A percentile compares a stretch with the other conserved stretches of the same genome.
Conservation (phyloP, 2,113 vertebrate species). For the Zosterops japonicus region DNA sequence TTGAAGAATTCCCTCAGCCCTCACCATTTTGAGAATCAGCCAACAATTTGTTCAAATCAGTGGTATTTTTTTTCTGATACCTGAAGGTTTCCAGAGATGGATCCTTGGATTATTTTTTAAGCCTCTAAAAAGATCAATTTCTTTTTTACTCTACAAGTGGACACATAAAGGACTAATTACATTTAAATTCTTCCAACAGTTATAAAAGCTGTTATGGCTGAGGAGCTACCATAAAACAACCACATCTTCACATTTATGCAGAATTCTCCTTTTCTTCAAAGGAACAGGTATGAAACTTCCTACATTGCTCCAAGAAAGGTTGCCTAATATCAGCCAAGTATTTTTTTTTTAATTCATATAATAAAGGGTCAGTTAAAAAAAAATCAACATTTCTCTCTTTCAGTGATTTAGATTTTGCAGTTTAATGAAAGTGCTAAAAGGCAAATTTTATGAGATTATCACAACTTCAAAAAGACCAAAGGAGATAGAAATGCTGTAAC, state of each 20-base stretch:
- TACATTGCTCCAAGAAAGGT: constrained; percentile 29
- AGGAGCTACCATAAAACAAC: constrained; percentile 60
- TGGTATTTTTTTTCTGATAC: constrained; percentile 22
- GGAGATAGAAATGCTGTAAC: not conserved
- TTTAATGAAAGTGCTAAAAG: not conserved
- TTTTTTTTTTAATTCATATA: not conserved
- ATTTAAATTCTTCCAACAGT: constrained; percentile 66
- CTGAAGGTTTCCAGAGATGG: not conserved
- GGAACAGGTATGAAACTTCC: constrained; percentile 57
- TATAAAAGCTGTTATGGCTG: constrained; percentile 60
- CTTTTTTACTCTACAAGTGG: constrained; percentile 13
- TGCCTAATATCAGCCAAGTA: not conserved
- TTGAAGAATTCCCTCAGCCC: not conserved
- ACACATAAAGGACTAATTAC: constrained; percentile 37
- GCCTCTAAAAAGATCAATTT: not conserved
- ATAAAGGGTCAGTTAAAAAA: not conserved
- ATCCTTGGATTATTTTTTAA: not conserved
- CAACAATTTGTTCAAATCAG: not conserved
- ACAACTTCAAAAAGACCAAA: not conserved
- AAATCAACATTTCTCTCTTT: not conserved
- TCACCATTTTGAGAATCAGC: not conserved
- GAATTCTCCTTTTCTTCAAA: constrained; percentile 62
- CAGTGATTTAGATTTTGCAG: not conserved
- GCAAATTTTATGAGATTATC: not conserved
- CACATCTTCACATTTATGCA: constrained; percentile 57